Conservation (phyloP, 1,140 invertebrate genomes). For the Oreohelix idahoensis region DNA sequence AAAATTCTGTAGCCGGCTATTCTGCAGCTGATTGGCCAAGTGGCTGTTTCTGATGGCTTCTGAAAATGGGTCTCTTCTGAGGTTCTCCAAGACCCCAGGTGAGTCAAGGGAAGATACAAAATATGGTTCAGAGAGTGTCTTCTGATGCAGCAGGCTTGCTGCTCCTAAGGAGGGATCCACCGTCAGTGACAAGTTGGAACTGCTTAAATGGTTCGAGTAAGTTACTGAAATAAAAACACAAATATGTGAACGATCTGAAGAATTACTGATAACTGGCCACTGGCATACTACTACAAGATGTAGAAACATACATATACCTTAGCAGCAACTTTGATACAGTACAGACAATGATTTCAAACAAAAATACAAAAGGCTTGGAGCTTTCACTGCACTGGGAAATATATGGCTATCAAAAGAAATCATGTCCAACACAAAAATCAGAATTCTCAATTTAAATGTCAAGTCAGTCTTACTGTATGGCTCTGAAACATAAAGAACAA, state of each 20-base stretch:
- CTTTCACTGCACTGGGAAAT: too few relatives aligned
- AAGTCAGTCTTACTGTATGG: too few relatives aligned
- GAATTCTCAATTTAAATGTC: too few relatives aligned
- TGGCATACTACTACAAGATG: too few relatives aligned
- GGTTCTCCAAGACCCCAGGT: conserved; percentile 18
- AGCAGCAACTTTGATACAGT: too few relatives aligned
- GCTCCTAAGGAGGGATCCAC: conserved; percentile 33
- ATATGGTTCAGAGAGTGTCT: conserved; percentile 27
- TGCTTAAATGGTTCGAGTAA: conserved; percentile 12
- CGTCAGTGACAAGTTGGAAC: conserved; percentile 27
- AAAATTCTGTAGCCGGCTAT: background rate
- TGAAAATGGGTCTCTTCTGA: background rate
- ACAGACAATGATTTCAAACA: too few relatives aligned
- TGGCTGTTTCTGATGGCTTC: conserved; percentile 11
- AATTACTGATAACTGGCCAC: too few relatives aligned
- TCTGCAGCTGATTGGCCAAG: background rate
- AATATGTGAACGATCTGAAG: background rate
- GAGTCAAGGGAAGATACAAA: conserved; percentile 28
- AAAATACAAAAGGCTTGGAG: too few relatives aligned
- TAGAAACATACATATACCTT: too few relatives aligned
- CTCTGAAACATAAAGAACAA: too few relatives aligned
- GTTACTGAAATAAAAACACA: conserved; percentile 20
- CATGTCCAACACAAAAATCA: too few relatives aligned
- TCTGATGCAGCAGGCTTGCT: conserved; percentile 20
- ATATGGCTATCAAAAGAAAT: too few relatives aligned